Conservation (phyloP, 2,113 vertebrate species). For the Pelvicachromis taeniatus region DNA sequence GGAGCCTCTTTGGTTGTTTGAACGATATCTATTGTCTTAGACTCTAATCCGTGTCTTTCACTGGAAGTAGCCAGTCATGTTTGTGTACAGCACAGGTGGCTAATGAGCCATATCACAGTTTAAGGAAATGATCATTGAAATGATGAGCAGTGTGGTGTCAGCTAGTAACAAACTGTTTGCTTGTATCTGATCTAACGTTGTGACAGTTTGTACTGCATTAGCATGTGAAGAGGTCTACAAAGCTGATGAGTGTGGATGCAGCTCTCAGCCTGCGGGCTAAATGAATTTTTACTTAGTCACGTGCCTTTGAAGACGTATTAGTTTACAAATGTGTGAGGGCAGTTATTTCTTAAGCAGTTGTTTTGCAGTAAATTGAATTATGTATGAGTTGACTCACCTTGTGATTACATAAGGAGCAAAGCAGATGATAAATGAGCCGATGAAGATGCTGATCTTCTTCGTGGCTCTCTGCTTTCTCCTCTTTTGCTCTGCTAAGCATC, state of each 20-base stretch:
- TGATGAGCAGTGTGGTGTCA: background rate
- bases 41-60: background rate
- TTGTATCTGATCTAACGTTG: background rate
- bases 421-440: conserved; percentile 81
- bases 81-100: background rate
- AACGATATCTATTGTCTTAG: background rate
- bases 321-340: background rate
- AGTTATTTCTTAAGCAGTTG: background rate
- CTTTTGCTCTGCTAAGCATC: conserved; percentile 81
- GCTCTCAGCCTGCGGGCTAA: background rate
- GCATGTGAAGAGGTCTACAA: background rate
- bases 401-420: conserved; percentile 83
- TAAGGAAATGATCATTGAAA: background rate
- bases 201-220: background rate
- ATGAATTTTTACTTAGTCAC: background rate
- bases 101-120: background rate
- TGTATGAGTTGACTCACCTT: conserved; percentile 63
- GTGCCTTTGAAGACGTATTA: background rate
- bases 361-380: background rate
- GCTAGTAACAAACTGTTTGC: background rate
- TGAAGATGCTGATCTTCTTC: conserved; percentile 86
- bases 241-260: background rate
- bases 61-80: background rate
- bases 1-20: background rate
- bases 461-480: conserved; percentile 76